A percentile compares a stretch with the other conserved stretches of the same genome.
phyloP scores from a whole-genome alignment of 2,888 invertebrate species.

The Sycophila texana region DNA sequence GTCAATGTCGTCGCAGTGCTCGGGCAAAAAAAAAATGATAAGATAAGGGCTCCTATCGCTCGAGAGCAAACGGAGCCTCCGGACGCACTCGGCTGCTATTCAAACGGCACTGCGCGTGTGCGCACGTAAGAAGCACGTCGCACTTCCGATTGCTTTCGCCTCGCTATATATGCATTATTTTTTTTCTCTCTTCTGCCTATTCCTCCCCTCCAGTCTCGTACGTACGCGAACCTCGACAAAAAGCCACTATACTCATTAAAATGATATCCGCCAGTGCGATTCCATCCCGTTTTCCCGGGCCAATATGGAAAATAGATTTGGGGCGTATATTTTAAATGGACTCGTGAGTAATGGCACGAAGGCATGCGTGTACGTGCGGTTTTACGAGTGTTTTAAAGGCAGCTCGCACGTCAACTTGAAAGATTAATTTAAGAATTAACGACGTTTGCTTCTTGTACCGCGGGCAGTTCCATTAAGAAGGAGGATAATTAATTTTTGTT shows the following conservation, averaged over 20 bases:
- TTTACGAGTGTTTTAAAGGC: not conserved
- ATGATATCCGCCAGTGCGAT: not conserved
- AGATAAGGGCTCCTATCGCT: conserved; percentile 65
- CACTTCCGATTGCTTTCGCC: conserved; percentile 38
- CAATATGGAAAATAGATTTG: not conserved
- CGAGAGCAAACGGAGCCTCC: conserved; percentile 44
- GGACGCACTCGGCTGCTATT: conserved; percentile 29
- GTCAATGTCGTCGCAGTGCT: conserved; percentile 33
- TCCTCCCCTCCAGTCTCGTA: not conserved
- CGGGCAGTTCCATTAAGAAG: no score
- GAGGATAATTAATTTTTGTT: no score
- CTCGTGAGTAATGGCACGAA: not conserved
- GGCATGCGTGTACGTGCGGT: not conserved
- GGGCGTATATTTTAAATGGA: not conserved
- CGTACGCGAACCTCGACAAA: not conserved
- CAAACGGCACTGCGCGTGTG: conserved; percentile 3
- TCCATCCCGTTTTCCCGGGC: not conserved
- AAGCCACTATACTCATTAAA: not conserved
- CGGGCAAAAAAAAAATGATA: conserved; percentile 60
- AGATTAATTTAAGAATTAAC: no score
- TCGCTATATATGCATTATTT: conserved; percentile 32
- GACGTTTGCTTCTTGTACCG: no score
- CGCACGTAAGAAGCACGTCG: not conserved
- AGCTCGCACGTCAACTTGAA: no score
- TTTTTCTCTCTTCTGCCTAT: not conserved